phyloP scores from a whole-genome alignment of 1,140 invertebrate genomes.

The Listronotus bonariensis region DNA sequence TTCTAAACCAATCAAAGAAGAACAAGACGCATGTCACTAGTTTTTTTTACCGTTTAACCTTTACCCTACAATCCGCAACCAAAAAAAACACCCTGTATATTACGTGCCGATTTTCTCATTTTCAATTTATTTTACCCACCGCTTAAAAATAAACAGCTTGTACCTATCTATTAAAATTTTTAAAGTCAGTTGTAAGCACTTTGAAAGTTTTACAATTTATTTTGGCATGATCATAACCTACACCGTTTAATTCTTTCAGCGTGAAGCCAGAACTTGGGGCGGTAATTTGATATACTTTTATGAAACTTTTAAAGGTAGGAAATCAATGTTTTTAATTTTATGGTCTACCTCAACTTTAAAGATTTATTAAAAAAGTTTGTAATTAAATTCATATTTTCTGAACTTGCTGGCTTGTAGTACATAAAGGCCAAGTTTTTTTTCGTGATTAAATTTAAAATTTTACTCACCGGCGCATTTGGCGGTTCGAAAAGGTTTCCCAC shows the following conservation, averaged over 20 bases:
- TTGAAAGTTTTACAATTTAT: slow-evolving; percentile 13
- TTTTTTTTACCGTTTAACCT: too few relatives aligned
- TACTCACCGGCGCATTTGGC: too few relatives aligned
- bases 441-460: slow-evolving; percentile 8
- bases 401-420: background rate
- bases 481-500: too few relatives aligned
- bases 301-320: slow-evolving; percentile 21
- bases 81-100: too few relatives aligned
- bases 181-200: slow-evolving; percentile 5
- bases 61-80: too few relatives aligned
- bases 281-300: slow-evolving; percentile 22
- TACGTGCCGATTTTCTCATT: too few relatives aligned
- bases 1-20: too few relatives aligned
- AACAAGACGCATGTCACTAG: too few relatives aligned
- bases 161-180: slow-evolving; percentile 1
- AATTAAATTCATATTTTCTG: slow-evolving; percentile 25
- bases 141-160: too few relatives aligned
- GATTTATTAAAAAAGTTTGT: slow-evolving; percentile 26
- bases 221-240: slow-evolving; percentile 15
- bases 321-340: slow-evolving; percentile 27
- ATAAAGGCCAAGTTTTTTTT: slow-evolving; percentile 8
- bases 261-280: slow-evolving; percentile 5
- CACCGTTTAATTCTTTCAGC: slow-evolving; percentile 22
- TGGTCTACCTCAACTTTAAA: slow-evolving; percentile 5
- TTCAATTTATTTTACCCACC: too few relatives aligned